Evolutionary conservation across 2,888 invertebrate species (phyloP), one percentile per base, ranked within the genome.

Genomic region (Ennomos fuscantarius): DNA sequence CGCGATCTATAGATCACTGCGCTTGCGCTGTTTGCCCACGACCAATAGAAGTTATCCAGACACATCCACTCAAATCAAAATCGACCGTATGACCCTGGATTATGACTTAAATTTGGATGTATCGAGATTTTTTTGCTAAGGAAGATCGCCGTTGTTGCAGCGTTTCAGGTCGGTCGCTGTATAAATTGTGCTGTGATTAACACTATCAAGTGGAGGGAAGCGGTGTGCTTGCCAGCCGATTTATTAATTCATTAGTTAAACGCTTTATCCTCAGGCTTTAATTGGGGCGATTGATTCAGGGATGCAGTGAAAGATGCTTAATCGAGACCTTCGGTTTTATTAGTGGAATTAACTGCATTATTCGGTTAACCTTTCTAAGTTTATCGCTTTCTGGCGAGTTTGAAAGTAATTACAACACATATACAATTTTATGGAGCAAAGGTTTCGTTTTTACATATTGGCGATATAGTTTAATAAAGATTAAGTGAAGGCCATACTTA

Each of bases 171-270:
- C 63, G 65, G 72, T 70, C 72, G 73, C 73, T 73, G 76, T 76
- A 86, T 88, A 89, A 89, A 88, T 86, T 76, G 75, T 69, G 68
- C 74, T 68, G 77, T 83, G 87, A 87, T 88, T 86, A 86, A 84
- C 83, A 81, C 85, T 87, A 87, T 87, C 88, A 74, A 69, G 66
- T 74, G 75, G 78, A 64, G 63, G 66, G 84, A 84, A 82, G 53
- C 53, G 58, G 74, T 70, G 68, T 69, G 68, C 44, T 78, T 80
- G 71, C 75, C 77, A 78, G 74, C 69, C 74, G 79, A 90, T 91
- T 91, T 90, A 90, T 89, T 78, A 80, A 84, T 87, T 90, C 86
- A 59, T 59, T 58, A 89, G 82, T 80, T 82, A 85, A 86, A 82
- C 71, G 71, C 79, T 78, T 79, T 82, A 82, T 72, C 74, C 74